These are phyloP conservation scores for Tetropium fuscum DNA, from an alignment of 2,888 invertebrate genomes.

Conservation along the genomic window DNA sequence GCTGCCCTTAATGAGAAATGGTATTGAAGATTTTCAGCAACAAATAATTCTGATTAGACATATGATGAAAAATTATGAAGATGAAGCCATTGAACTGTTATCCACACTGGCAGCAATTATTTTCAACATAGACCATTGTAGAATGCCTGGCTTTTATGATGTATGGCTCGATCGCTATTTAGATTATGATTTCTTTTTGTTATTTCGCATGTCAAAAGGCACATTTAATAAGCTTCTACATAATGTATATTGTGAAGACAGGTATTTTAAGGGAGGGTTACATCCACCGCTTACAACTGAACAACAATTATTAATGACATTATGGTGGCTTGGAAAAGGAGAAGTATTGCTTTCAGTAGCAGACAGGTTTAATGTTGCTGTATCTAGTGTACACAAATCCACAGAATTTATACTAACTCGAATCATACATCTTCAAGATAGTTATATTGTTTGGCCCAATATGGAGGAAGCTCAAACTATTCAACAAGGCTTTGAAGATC, in stretches of 20 bases:
- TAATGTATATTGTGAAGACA: neutral
- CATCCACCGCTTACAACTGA: neutral
- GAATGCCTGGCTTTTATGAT: too few relatives aligned
- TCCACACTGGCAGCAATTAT: too few relatives aligned
- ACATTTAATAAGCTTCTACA: neutral
- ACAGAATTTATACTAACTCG: neutral
- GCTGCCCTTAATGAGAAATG: too few relatives aligned
- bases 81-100: too few relatives aligned
- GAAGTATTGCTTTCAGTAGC: neutral
- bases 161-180: too few relatives aligned
- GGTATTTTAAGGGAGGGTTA: neutral
- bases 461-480: neutral
- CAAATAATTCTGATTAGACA: too few relatives aligned
- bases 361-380: neutral
- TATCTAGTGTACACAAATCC: neutral
- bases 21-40: too few relatives aligned
- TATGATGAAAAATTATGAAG: too few relatives aligned
- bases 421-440: neutral
- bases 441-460: neutral
- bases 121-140: too few relatives aligned
- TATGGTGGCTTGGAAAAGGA: neutral
- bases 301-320: conserved; percentile 1
- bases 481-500: conserved; percentile 1
- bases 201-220: neutral
- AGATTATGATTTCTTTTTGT: neutral